phyloP scores from a whole-genome alignment of 2,797 vertebrate species.

The Sebastes diploproa region DNA sequence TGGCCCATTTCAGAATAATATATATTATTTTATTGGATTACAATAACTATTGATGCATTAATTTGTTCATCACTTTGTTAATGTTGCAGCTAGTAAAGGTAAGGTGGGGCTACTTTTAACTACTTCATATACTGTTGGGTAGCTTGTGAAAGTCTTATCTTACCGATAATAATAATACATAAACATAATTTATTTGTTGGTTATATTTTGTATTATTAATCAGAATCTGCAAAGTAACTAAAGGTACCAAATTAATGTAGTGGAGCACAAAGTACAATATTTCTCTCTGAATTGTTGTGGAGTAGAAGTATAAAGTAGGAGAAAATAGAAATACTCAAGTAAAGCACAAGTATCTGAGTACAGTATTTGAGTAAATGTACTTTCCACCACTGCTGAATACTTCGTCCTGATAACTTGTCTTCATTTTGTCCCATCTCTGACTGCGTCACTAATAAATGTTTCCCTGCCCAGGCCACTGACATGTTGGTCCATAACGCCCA shows the following conservation, averaged over 20 bases:
- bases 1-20: neutral
- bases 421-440: neutral
- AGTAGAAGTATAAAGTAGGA: neutral
- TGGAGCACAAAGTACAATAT: neutral
- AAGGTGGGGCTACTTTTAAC: too few relatives aligned
- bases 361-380: neutral
- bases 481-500: conserved; percentile 99
- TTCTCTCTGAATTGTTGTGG: neutral
- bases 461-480: conserved; percentile 90
- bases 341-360: neutral
- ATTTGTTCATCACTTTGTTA: neutral
- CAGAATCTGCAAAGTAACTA: neutral
- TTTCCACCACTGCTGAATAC: neutral
- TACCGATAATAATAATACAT: neutral
- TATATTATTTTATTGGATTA: neutral
- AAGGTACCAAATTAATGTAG: neutral
- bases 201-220: neutral
- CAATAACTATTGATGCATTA: neutral
- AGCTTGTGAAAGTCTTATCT: neutral
- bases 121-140: neutral
- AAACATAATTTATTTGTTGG: neutral
- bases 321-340: neutral
- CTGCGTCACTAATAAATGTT: conserved; percentile 5
- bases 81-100: neutral
- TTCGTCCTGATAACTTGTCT: neutral